Base-by-base conservation (phyloP, 2,888 invertebrate genomes). In the Yponomeuta cagnagella region DNA sequence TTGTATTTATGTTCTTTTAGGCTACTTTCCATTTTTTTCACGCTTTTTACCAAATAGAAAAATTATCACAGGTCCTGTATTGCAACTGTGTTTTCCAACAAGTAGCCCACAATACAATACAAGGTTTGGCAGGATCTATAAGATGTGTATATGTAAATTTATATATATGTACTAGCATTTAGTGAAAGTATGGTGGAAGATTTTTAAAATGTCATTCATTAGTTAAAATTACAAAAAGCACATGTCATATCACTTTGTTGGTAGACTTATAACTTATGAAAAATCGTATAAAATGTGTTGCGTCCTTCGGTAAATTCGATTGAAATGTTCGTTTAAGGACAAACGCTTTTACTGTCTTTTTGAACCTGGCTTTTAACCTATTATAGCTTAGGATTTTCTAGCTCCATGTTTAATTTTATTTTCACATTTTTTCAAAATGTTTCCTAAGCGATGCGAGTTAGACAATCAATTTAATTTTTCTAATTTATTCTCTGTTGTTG, bases 121-220 rank as follows among this genome's bases (percentile, higher is more conserved):
- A 64, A 65, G 10, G 65, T 65, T 65, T 65, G 30, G 10, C 30
- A 33, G 65, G 33, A 65, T 65, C 65, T 33, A 10, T 65, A 33
- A 10, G 12, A 30, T 64, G n/a, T 30, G 12, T 37, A 10, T 78
- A 81, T 78, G 83, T 84, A 80, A 79, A 74, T 90, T 89, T 90
- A 89, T 85, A 89, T 89, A 90, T 80, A 89, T 89, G 90, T 80
- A 77, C 79, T 79, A 89, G 89, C 80, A 82, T 86, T 89, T 90
- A 90, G 90, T 90, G 89, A 89, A 91, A 90, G 79, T 82, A 85
- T 83, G 88, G 88, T 90, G 86, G 88, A 83, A 79, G 79, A 74
- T 74, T 73, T 75, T 73, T 75, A 37, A 67, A 65, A 68, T 48
- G 2, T 68, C 68, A n/a, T 30, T 65, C 43, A 48, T 69, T 31